Base-by-base conservation (phyloP, 2,113 vertebrate species). In the Pogona vitticeps region DNA sequence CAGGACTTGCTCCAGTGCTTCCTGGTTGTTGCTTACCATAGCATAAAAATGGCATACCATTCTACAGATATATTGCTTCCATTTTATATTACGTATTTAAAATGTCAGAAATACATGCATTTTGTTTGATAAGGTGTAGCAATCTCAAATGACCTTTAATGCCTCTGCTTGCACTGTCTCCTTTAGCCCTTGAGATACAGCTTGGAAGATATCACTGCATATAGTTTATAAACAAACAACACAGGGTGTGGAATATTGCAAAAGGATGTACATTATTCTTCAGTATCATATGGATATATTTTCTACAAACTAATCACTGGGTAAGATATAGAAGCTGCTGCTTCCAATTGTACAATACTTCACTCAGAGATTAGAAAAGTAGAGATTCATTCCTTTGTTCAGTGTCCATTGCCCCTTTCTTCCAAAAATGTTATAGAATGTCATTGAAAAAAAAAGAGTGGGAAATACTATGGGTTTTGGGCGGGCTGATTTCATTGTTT, bases 1-100 rank as follows among this genome's bases (percentile, higher is more conserved):
- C 33, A 90, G 85, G 68, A 67, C 40, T 38, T 33, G 26, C 10
- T 90, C 40, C 87, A 67, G 82, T 7, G 17, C 18, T 88, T 87
- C 46, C 23, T 82, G 4, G 59, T 10, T 21, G 21, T 70, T 91
- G 71, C 79, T 89, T 91, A 33, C 4, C 63, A 78, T 52, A 79
- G 31, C 56, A 65, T 6, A 82, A 80, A 59, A 78, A 42, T 70
- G 75, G 40, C 21, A 52, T 12, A 18, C 17, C 71, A 9, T 78
- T 83, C 72, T 72, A 81, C 65, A 75, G 8, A 83, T 3, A 83
- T 80, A 58, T 87, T 42, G 17, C 76, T 85, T 90, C 81, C 58
- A 26, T 38, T 79, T 58, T 78, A 61, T 91, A 26, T 1, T 70
- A 10, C 42, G 33, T 33, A 20, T 76, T 88, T 75, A 78, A 92